Base-by-base conservation (phyloP, 2,888 invertebrate genomes). In the Acleris laterana region DNA sequence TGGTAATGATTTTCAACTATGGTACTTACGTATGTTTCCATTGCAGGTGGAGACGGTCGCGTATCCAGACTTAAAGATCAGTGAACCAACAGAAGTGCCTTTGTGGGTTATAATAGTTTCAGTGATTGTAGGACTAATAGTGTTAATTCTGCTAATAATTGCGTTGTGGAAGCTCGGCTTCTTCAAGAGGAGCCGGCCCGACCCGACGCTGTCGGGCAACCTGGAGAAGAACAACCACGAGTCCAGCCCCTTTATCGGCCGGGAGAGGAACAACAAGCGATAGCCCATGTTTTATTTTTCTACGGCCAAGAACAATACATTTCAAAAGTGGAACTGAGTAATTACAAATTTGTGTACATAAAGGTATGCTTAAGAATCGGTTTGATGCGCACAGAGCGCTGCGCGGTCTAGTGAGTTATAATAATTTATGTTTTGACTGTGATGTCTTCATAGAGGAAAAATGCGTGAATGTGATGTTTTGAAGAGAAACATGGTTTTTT, bases 151-250 rank as follows among this genome's bases (percentile, higher is more conserved):
- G 3, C 93, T 99, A 59, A 96, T 97, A 51, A 93, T 96, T 58
- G 94, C 96, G 22, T 91, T 99, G 68, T 98, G 97, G 95, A 98
- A 96, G 92, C 95, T 97, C 62, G 98, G 98, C 60, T 98, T 98
- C 94, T 98, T 98, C 90, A 97, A 97, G 81, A 91, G 97, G 78
- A 95, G 96, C 81, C 94, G 97, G 71, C 97, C 97, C 5, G 97
- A 97, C 85, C 96, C 96, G 1, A 97, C 97, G 17, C 85, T 96
- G 5, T 96, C 96, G 22, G 97, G 97, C 0, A 96, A 96, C 84
- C 85, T 96, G 25, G 96, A 96, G 81, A 96, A 96, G 79, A 96
- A 95, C 78, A 89, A 89, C 67, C 94, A 95, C 75, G 96, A 96
- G 72, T 95, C 95, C 69, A 95, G 95, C 78, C 95, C 95, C 20